These are phyloP conservation scores for Patiria miniata DNA, from an alignment of 35 echinoderm and acorn worm genomes.

Conservation along the genomic window DNA sequence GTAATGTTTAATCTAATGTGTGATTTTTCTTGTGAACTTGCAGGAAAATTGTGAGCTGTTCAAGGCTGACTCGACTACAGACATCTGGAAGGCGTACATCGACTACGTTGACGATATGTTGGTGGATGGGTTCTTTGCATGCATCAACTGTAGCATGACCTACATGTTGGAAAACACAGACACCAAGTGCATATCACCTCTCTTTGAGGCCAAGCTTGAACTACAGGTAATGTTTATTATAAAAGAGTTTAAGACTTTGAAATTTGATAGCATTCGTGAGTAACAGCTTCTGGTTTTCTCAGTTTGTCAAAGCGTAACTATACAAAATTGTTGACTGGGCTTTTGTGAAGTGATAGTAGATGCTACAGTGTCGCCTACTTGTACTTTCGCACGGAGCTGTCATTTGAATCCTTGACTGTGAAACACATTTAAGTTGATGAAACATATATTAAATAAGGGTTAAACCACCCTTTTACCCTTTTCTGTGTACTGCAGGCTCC, in stretches of 20 bases:
- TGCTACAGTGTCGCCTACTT: too few relatives aligned
- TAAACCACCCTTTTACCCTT: neutral
- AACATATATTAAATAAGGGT: too few relatives aligned
- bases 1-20: neutral
- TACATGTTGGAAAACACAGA: slow-evolving; percentile 98
- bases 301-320: too few relatives aligned
- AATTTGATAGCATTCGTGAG: too few relatives aligned
- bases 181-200: slow-evolving; percentile 61
- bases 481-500: slow-evolving; percentile 56
- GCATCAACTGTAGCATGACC: slow-evolving; percentile 94
- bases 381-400: too few relatives aligned
- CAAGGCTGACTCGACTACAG: slow-evolving; percentile 69
- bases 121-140: slow-evolving; percentile 95
- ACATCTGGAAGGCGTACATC: slow-evolving; percentile 94
- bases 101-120: slow-evolving; percentile 99
- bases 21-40: slow-evolving; percentile 22
- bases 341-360: too few relatives aligned
- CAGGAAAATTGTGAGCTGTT: slow-evolving; percentile 93
- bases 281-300: too few relatives aligned
- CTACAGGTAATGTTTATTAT: slow-evolving; percentile 72
- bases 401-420: too few relatives aligned
- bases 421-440: too few relatives aligned
- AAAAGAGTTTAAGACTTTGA: too few relatives aligned
- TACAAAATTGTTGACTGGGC: too few relatives aligned
- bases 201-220: slow-evolving; percentile 92